phyloP scores from a whole-genome alignment of 2,797 vertebrate species.

The Chiroxiphia lanceolata region DNA sequence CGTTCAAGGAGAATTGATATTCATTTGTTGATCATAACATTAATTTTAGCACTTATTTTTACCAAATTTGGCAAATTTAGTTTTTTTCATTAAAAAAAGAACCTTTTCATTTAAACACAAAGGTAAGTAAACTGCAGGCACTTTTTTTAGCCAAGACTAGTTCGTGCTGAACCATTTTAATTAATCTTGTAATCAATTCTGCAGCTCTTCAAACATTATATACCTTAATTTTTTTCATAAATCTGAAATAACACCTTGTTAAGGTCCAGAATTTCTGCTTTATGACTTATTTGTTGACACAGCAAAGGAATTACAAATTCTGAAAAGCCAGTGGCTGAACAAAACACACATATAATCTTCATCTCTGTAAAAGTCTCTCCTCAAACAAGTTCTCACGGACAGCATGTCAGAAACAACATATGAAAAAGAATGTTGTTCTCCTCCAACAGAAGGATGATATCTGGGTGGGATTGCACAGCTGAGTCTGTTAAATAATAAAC shows the following conservation, averaged over 20 bases:
- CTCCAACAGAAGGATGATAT: not conserved
- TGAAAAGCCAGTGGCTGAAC: not conserved
- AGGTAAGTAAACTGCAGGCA: not conserved
- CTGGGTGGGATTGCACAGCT: not conserved
- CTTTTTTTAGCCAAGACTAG: not conserved
- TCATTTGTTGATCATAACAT: not conserved
- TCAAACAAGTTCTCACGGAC: not conserved
- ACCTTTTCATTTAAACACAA: not conserved
- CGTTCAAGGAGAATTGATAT: not conserved
- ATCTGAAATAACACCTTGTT: not conserved
- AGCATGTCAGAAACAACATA: not conserved
- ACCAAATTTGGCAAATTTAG: not conserved
- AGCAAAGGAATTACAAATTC: not conserved
- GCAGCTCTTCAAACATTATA: not conserved
- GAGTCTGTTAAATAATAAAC: not conserved
- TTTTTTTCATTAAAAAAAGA: not conserved
- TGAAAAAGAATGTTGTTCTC: not conserved
- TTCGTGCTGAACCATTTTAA: not conserved
- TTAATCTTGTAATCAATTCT: not conserved
- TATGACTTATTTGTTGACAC: not conserved
- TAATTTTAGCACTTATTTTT: not conserved
- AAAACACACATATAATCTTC: not conserved
- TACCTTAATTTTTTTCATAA: not conserved
- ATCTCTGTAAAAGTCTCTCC: not conserved
- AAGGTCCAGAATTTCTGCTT: not conserved